Percentiles rank a stretch among this genome's conserved stretches.
Evolutionary conservation across 2,113 vertebrate genomes (phyloP).

Genomic region (Pristiophorus japonicus): DNA sequence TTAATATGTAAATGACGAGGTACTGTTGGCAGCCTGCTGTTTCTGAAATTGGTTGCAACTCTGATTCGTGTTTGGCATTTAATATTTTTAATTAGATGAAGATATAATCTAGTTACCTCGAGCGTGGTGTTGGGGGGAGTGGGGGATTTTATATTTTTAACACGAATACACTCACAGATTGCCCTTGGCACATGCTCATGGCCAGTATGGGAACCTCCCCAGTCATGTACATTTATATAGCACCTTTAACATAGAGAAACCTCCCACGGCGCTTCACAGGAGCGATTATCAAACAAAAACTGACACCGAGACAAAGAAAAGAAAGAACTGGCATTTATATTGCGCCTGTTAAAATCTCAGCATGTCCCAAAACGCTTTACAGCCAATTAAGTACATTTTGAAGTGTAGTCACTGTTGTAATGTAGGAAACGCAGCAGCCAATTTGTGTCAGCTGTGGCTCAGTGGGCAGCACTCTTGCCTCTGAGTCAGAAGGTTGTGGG

Average conservation of each 20-base stretch:
- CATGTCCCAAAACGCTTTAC: background rate
- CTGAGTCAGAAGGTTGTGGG: background rate
- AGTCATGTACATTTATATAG: background rate
- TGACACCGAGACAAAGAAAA: background rate
- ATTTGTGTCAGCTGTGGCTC: background rate
- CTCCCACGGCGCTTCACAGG: background rate
- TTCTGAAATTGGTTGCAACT: no score
- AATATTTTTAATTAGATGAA: no score
- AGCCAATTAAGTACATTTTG: background rate
- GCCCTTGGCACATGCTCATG: background rate
- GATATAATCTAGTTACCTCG: background rate
- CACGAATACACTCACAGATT: background rate
- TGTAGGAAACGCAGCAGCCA: background rate
- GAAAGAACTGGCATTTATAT: background rate
- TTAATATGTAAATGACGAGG: no score
- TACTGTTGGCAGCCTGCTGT: no score
- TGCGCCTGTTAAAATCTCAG: background rate
- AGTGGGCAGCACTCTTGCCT: background rate
- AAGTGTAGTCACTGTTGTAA: background rate
- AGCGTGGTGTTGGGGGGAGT: background rate
- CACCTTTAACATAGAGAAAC: background rate
- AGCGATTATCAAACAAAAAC: background rate
- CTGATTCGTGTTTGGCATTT: no score
- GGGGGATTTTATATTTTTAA: background rate
- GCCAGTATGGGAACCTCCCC: background rate